These are phyloP conservation scores for Galendromus occidentalis DNA, from an alignment of 1,140 invertebrate species.

Conservation along the genomic window DNA sequence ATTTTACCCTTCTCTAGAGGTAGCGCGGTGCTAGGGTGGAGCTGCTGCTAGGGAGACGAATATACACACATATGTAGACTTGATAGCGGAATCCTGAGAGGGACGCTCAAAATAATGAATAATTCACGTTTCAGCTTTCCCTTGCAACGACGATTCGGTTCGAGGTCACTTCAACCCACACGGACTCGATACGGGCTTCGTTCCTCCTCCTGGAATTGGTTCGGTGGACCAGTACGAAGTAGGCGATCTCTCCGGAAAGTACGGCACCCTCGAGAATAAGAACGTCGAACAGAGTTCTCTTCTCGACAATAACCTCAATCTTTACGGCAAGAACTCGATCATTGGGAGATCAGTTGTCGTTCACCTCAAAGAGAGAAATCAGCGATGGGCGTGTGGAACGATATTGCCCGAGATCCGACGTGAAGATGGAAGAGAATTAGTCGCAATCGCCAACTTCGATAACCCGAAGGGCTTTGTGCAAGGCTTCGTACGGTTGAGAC, in stretches of 20 bases:
- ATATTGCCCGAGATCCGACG: slow-evolving; percentile 66
- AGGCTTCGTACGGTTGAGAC: slow-evolving; percentile 69
- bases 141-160: slow-evolving; percentile 57
- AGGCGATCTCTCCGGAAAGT: slow-evolving; percentile 41
- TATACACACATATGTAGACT: too few relatives aligned
- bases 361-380: slow-evolving; percentile 38
- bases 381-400: slow-evolving; percentile 53
- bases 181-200: slow-evolving; percentile 37
- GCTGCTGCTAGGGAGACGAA: too few relatives aligned
- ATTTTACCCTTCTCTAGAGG: too few relatives aligned
- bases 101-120: not conserved
- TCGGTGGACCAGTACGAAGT: slow-evolving; percentile 67
- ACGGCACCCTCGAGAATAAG: slow-evolving; percentile 37
- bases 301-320: slow-evolving; percentile 60
- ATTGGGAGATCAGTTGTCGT: slow-evolving; percentile 70
- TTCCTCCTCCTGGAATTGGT: slow-evolving; percentile 39
- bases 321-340: slow-evolving; percentile 61
- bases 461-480: slow-evolving; percentile 54
- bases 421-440: slow-evolving; percentile 56
- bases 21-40: too few relatives aligned
- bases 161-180: slow-evolving; percentile 65
- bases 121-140: slow-evolving; percentile 33
- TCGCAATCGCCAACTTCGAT: slow-evolving; percentile 75
- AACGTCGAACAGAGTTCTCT: slow-evolving; percentile 38
- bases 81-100: too few relatives aligned